Evolutionary conservation across 2,888 invertebrate species (phyloP), one percentile per base, ranked within the genome.

Genomic region (Agonum fuliginosum): DNA sequence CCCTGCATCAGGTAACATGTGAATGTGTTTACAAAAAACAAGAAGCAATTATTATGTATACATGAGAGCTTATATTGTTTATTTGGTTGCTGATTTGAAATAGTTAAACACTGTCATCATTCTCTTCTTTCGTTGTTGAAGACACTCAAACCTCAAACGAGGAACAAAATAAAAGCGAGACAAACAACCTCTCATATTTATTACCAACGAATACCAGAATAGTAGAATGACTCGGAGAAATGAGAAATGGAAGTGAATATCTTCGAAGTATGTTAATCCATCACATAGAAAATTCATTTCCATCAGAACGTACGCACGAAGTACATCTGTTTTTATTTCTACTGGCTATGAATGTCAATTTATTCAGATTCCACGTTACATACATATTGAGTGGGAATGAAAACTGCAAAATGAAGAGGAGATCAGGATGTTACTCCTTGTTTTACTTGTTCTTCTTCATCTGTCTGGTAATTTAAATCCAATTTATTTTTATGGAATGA

Each of bases 271-370:
- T 74, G 74, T 22, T 74, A 74, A 74, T 75, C 51, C 37, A 67
- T 67, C 51, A 75, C 30, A 48, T 48, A 51, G 65, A 75, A 34
- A 73, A 67, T 75, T 75, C 67, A 75, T 67, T 48, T 67, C 65
- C 65, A 48, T 48, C 37, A 67, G 27, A 34, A 41, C 24, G 22
- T 12, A 75, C 51, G 37, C 67, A 67, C n/a, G 46, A 17, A 46
- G 75, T 75, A 67, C 75, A 75, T 75, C 67, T 75, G 67, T 65
- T 75, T 75, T 75, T 75, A 75, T 75, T 67, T 75, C 67, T 67
- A 34, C 43, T 5, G 12, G 75, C 62, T 75, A 75, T 75, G 75
- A 65, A 75, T 75, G 67, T 67, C 75, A 75, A 75, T 75, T 75
- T 75, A 75, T 75, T 75, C 65, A 75, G 62, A 75, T 51, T 75